phyloP scores from a whole-genome alignment of 2,797 vertebrate genomes.

The Parauchenoglanis ngamensis region DNA sequence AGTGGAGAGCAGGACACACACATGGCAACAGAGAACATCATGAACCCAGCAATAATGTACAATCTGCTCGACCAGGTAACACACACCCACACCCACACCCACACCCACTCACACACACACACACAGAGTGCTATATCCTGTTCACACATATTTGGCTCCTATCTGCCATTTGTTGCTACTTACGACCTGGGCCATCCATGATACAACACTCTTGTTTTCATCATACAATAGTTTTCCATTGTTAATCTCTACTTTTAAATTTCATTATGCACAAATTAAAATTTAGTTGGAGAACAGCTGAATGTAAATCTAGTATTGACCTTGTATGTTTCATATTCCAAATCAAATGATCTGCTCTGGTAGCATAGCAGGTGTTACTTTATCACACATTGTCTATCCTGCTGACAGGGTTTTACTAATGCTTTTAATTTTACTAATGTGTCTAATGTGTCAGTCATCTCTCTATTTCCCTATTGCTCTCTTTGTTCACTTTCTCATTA shows the following conservation, averaged over 20 bases:
- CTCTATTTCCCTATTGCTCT: background rate
- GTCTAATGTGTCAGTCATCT: background rate
- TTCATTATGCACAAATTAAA: background rate
- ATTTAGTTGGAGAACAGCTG: background rate
- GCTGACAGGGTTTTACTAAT: background rate
- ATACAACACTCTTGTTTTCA: background rate
- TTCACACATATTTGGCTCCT: background rate
- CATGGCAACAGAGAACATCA: background rate
- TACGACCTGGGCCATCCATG: background rate
- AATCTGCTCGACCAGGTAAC: constrained; percentile 71
- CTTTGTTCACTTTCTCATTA: background rate
- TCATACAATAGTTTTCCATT: background rate
- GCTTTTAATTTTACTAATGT: background rate
- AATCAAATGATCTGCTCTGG: background rate
- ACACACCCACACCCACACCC: background rate
- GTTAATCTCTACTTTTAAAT: background rate
- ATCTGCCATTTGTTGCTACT: background rate
- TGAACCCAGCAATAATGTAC: constrained; percentile 28
- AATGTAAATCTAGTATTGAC: background rate
- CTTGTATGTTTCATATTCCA: background rate
- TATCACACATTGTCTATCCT: background rate
- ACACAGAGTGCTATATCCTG: background rate
- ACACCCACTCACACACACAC: background rate
- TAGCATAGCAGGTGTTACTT: background rate
- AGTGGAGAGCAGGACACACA: constrained; percentile 76